phyloP scores from a whole-genome alignment of 2,113 vertebrate genomes.

The Atlantisia rogersi region DNA sequence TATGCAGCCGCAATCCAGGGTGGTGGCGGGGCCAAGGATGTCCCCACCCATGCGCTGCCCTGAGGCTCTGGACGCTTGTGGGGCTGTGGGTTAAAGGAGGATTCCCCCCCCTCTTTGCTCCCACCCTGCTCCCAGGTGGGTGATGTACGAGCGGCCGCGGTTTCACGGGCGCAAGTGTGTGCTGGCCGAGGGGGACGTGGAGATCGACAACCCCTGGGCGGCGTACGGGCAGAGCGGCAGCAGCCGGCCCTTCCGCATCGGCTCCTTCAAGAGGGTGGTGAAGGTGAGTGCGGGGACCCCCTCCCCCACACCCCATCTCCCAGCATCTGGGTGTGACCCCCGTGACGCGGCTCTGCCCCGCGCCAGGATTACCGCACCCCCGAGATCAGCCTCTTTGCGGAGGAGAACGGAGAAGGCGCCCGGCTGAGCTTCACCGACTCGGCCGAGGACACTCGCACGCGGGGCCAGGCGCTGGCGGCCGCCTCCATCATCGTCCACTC shows the following conservation, averaged over 20 bases:
- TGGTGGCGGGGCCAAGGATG: rapidly evolving
- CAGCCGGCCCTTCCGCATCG: conserved; percentile 74
- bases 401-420: conserved; percentile 86
- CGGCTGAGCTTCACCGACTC: conserved; percentile 82
- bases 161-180: conserved; percentile 89
- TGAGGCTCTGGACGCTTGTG: rapidly evolving
- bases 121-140: conserved; percentile 79
- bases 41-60: neutral
- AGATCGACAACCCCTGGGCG: conserved; percentile 76
- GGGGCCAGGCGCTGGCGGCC: conserved; percentile 81
- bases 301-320: neutral
- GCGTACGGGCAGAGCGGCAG: conserved; percentile 37
- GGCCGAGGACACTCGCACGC: conserved; percentile 80
- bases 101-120: rapidly evolving
- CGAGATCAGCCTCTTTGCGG: conserved; percentile 86
- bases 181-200: conserved; percentile 88
- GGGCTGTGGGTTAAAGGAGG: neutral
- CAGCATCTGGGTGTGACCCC: rapidly evolving
- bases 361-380: conserved; percentile 88
- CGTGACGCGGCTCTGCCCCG: neutral
- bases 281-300: conserved; percentile 71
- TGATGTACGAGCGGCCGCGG: conserved; percentile 89
- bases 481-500: conserved; percentile 90
- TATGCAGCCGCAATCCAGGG: neutral
- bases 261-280: conserved; percentile 88